Percentiles rank a stretch among this genome's conserved stretches.
Evolutionary conservation across 2,113 vertebrate genomes (phyloP).

Genomic region (Labeo catla): DNA sequence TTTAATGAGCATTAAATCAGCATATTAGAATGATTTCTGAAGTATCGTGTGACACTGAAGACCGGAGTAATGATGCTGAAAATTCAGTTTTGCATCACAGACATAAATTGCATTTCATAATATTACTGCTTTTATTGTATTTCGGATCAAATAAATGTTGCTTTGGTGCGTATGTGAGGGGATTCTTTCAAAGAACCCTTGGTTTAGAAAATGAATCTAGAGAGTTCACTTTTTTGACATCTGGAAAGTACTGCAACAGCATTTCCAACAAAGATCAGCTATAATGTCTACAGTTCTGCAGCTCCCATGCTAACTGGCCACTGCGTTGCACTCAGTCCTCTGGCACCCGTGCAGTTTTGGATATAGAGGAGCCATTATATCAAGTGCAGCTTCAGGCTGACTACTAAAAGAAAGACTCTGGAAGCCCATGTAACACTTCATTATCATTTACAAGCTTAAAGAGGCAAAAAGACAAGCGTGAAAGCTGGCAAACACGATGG

Average conservation of each 20-base stretch:
- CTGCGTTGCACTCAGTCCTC: not conserved
- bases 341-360: constrained; percentile 24
- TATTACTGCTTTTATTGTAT: not conserved
- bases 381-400: constrained; percentile 34
- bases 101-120: not conserved
- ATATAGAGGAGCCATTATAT: constrained; percentile 47
- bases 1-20: not conserved
- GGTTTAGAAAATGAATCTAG: not conserved
- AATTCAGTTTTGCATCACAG: not conserved
- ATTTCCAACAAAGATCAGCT: not conserved
- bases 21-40: not conserved
- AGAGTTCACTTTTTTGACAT: constrained; percentile 14
- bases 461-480: constrained; percentile 31
- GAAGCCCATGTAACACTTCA: constrained; percentile 25
- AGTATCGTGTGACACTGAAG: not conserved
- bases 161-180: not conserved
- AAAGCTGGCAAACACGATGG: constrained; percentile 11
- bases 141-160: not conserved
- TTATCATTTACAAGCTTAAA: constrained; percentile 37
- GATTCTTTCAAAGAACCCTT: not conserved
- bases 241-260: not conserved
- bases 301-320: constrained; percentile 44
- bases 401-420: constrained; percentile 36
- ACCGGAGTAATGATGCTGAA: not conserved
- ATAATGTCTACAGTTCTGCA: not conserved